Evolutionary conservation across 2,888 invertebrate species (phyloP).

Genomic region (Tridacna crocea): DNA sequence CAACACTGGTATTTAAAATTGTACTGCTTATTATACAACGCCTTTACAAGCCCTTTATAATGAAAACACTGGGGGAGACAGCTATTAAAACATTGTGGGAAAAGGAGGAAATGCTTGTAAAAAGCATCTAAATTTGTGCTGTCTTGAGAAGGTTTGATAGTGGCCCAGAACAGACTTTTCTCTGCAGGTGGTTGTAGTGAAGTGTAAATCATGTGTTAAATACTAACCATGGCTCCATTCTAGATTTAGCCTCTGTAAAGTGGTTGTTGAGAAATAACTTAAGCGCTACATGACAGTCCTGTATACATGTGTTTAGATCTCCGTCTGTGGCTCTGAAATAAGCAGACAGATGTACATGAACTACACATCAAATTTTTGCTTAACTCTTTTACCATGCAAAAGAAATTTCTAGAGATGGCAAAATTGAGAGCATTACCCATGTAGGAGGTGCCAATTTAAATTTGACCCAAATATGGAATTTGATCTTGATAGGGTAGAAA

Average conservation of each 20-base stretch:
- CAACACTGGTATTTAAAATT: too few species aligned
- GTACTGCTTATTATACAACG: too few species aligned
- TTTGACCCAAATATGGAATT: too few species aligned
- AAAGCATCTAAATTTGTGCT: background rate
- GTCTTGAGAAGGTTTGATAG: too few species aligned
- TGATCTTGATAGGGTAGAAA: too few species aligned
- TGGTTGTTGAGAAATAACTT: constrained; percentile 96
- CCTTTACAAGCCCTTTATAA: background rate
- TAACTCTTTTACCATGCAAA: too few species aligned
- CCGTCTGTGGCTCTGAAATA: constrained; percentile 61
- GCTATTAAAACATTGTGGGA: background rate
- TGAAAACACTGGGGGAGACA: background rate
- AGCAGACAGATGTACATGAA: background rate
- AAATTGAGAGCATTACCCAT: too few species aligned
- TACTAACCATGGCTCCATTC: constrained; percentile 91
- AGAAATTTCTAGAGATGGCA: too few species aligned
- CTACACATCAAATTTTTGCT: too few species aligned
- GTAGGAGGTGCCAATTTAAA: too few species aligned
- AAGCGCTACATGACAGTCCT: constrained; percentile 92
- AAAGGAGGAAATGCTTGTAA: background rate
- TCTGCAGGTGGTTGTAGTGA: background rate
- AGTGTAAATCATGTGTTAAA: background rate
- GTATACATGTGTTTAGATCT: constrained; percentile 88
- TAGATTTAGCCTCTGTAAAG: constrained; percentile 91
- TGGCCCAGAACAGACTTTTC: too few species aligned